Base-by-base conservation (phyloP, 2,113 vertebrate genomes). In the Capra hircus region DNA sequence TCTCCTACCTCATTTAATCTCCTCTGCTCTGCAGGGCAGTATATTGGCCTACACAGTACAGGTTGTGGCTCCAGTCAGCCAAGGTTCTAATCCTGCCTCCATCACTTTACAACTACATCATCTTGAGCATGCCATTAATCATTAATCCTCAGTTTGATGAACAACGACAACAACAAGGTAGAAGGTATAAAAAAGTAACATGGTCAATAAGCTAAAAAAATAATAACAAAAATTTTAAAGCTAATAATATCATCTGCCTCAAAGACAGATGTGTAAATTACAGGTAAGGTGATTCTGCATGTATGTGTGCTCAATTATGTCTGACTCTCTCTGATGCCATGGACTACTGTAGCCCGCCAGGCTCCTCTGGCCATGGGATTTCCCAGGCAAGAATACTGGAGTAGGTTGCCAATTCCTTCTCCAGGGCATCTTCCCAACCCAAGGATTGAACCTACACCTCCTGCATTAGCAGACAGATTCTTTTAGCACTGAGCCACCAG, bases 1-100 rank as follows among this genome's bases (percentile, higher is more conserved):
- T 15, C 13, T 86, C 9, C 25, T 78, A 48, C 11, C 19, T 85
- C 17, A 36, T 55, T 78, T 40, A 33, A 62, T 40, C 16, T 60
- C 33, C 21, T 80, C 6, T 86, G 52, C 10, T 33, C 2, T 15
- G 5, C 17, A 85, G 21, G 3, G 11, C 12, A 82, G 9, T 14
- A 4, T 5, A 7, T 5, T 21, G 25, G 28, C 60, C 17, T 33
- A 27, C 3, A 9, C 10, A 40, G 16, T 21, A 10, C 7, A 92
- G 21, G 7, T 3, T 53, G 23, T 2, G 4, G 11, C 5, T 9
- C 25, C 25, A n/a, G 12, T 40, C 4, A 27, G 2, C 16, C 25
- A 9, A 27, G 13, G 6, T 62, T 62, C 50, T 7, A 33, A 12
- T 28, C 30, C 59, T 45, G 33, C 7, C 23, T 40, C 60, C 7